Conservation (phyloP, 2,113 vertebrate genomes). For the Probosciger aterrimus region DNA sequence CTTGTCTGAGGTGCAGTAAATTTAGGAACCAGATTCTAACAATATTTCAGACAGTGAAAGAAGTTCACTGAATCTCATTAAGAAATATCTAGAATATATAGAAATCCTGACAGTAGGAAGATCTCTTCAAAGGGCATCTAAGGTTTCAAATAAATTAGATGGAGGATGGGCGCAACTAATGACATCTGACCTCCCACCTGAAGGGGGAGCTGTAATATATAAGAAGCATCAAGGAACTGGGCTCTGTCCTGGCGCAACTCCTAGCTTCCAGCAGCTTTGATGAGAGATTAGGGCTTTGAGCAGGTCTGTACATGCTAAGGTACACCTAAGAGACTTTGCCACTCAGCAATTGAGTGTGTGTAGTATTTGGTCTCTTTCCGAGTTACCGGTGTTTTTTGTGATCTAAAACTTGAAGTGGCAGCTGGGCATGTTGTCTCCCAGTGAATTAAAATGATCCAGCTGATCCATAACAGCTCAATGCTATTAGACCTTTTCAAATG, state of each 20-base stretch:
- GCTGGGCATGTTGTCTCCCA: not conserved
- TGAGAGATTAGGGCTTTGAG: not conserved
- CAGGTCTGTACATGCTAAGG: not conserved
- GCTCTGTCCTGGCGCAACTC: not conserved
- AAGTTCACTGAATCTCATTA: accelerated
- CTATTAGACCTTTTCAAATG: not conserved
- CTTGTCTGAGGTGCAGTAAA: accelerated
- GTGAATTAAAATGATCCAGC: not conserved
- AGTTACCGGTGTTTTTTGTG: not conserved
- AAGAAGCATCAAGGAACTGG: not conserved
- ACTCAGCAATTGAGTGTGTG: not conserved
- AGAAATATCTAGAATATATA: not conserved
- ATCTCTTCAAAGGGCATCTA: not conserved
- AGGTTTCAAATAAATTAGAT: not conserved
- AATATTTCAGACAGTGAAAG: not conserved
- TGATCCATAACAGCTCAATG: not conserved
- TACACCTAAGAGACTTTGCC: not conserved
- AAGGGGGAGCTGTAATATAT: not conserved
- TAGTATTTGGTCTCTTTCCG: not conserved
- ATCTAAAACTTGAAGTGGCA: not conserved
- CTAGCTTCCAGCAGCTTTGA: not conserved
- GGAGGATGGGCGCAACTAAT: not conserved
- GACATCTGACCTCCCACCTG: not conserved
- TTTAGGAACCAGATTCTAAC: not conserved
- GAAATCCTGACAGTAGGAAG: not conserved